Percentiles rank a stretch among this genome's conserved stretches.
These are phyloP conservation scores for Erebia aethiops DNA, from an alignment of 2,888 invertebrate genomes.

Conservation along the genomic window DNA sequence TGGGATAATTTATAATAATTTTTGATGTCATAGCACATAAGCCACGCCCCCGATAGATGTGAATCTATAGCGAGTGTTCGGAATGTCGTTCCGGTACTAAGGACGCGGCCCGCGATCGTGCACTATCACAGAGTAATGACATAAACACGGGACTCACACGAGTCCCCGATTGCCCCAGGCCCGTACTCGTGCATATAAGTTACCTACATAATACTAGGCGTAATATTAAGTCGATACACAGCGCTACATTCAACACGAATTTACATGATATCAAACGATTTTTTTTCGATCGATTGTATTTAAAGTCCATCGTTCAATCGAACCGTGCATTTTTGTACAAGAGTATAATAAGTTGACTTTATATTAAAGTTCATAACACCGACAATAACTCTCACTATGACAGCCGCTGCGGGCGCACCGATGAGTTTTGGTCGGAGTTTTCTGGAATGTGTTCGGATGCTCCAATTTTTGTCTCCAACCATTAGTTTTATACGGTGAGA, in stretches of 20 bases:
- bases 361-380: constrained; percentile 43
- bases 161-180: constrained; percentile 80
- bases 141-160: constrained; percentile 73
- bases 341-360: constrained; percentile 53
- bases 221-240: constrained; percentile 69
- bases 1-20: constrained; percentile 80
- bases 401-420: constrained; percentile 36
- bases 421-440: constrained; percentile 22
- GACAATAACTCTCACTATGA: constrained; percentile 35
- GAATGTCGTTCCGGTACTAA: constrained; percentile 47
- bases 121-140: constrained; percentile 83
- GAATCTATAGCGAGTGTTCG: constrained; percentile 46
- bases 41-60: constrained; percentile 55
- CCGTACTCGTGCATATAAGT: constrained; percentile 79
- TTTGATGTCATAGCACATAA: constrained; percentile 79
- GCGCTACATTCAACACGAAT: constrained; percentile 69
- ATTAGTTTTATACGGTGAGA: constrained; percentile 84
- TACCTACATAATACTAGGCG: constrained; percentile 77
- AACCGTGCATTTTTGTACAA: constrained; percentile 65
- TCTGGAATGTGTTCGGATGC: constrained; percentile 39
- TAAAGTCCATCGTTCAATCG: constrained; percentile 39
- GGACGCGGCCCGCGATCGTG: constrained; percentile 69
- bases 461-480: constrained; percentile 13
- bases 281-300: constrained; percentile 51
- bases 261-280: constrained; percentile 54